These are phyloP conservation scores for Drosophila eugracilis DNA, from an alignment of 1,140 invertebrate species.

Conservation along the genomic window DNA sequence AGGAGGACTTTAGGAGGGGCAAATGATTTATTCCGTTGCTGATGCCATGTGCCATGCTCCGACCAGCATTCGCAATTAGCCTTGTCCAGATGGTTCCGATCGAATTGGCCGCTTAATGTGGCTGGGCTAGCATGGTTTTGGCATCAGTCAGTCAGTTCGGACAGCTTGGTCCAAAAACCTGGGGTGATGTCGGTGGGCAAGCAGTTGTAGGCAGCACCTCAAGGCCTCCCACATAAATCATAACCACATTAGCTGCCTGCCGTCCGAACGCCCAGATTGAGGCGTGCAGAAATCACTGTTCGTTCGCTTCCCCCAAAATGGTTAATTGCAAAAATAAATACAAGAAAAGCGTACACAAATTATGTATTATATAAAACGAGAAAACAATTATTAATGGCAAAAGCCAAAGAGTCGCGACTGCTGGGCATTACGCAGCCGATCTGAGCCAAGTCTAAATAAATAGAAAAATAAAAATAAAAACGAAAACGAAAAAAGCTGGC, in stretches of 20 bases:
- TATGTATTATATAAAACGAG: conserved; percentile 68
- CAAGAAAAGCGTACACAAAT: conserved; percentile 62
- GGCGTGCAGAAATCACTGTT: conserved; percentile 50
- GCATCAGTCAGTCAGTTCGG: conserved; percentile 36
- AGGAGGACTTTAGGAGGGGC: not conserved
- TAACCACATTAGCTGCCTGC: conserved; percentile 69
- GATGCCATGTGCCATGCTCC: conserved; percentile 7
- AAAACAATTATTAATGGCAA: conserved; percentile 73
- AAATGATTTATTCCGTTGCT: conserved; percentile 52
- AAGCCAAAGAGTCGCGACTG: conserved; percentile 36
- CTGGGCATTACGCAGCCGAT: conserved; percentile 49
- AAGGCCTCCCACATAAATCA: conserved; percentile 76
- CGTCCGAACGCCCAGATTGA: not conserved
- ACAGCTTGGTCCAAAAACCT: conserved; percentile 7
- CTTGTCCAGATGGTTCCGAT: conserved; percentile 28
- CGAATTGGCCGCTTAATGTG: conserved; percentile 8
- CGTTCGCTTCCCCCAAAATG: conserved; percentile 30
- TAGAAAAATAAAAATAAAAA: too few relatives aligned
- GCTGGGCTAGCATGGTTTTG: conserved; percentile 23
- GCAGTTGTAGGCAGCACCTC: conserved; percentile 24
- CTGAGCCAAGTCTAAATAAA: conserved; percentile 15
- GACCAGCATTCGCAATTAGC: conserved; percentile 75
- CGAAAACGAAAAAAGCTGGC: conserved; percentile 45
- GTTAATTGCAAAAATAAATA: conserved; percentile 52
- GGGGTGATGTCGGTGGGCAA: not conserved